A percentile compares a stretch with the other conserved stretches of the same genome.
These are phyloP conservation scores for Brachionus rotundiformis DNA, from an alignment of 1,140 invertebrate species.

Conservation along the genomic window DNA sequence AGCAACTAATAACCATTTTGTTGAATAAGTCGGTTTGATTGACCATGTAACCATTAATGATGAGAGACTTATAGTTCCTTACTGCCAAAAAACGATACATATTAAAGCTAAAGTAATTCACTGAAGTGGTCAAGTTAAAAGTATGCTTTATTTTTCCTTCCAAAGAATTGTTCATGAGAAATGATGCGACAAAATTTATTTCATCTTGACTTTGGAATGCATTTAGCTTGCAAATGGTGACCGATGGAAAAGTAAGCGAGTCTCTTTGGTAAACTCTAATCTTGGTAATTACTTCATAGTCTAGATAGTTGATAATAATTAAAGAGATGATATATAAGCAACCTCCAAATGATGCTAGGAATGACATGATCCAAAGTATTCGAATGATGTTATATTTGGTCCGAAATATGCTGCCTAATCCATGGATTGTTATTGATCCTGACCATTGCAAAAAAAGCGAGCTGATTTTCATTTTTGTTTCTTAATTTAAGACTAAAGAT, in stretches of 20 bases:
- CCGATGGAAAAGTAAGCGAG: not conserved
- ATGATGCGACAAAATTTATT: not conserved
- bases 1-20: not conserved
- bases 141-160: not conserved
- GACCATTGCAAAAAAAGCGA: not conserved
- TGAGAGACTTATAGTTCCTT: not conserved
- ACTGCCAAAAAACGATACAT: not conserved
- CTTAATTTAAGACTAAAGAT: no score
- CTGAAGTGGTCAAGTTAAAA: no score
- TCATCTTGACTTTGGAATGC: not conserved
- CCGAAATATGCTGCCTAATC: not conserved
- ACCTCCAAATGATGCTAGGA: not conserved
- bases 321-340: not conserved
- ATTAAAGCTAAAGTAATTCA: not conserved
- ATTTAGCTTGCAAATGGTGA: conserved; percentile 1
- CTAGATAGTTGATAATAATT: not conserved
- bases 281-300: not conserved
- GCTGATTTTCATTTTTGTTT: no score
- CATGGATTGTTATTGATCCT: not conserved
- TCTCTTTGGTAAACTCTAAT: not conserved
- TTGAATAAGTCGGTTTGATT: not conserved
- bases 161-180: not conserved
- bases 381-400: not conserved
- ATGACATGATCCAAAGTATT: not conserved
- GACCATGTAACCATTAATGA: not conserved